Evolutionary conservation across 2,797 vertebrate genomes (phyloP), one percentile per base, ranked within the genome.

Genomic region (Basileuterus tristriatus): DNA sequence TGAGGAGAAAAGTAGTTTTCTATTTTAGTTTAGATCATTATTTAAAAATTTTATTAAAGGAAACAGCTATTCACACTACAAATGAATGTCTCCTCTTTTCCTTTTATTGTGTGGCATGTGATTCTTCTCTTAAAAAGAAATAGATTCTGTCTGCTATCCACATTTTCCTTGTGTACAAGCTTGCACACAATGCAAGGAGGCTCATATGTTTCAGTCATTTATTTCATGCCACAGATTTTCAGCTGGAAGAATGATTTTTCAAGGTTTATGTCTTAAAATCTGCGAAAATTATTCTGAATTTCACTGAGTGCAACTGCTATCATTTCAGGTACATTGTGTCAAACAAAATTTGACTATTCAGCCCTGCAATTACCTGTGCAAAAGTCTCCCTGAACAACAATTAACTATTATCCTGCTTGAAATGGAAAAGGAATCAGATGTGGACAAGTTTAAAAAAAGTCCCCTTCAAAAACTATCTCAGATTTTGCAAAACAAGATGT

Each of bases 131-230:
- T 24, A 24, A 17, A 62, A 65, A 56, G 24, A 32, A 76, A 24
- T 0, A 30, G 43, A 63, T 13, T 32, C 30, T 37, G 26, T 52
- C 36, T 55, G 55, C 34, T 74, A 2, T 19, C 36, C 5, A 5
- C 4, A 8, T 7, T 55, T 24, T 78, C 34, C 39, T 41, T 34
- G 43, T 13, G 17, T 43, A 83, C 46, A 63, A 49, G n/a, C 37
- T 1, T 30, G 23, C 34, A 64, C 0, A 12, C 0, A 90, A 20
- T 3, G 19, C 69, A 90, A 67, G 36, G 21, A 63, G 3, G 9
- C 2, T n/a, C 39, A 27, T 7, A 11, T 18, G 14, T 32, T 80
- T 63, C 47, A 58, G 27, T 29, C 71, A 68, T 8, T 75, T 58
- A 12, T 9, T 58, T 43, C 17, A 44, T 6, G 64, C 36, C 85